Percentiles rank a stretch among this genome's conserved stretches.
phyloP scores from a whole-genome alignment of 2,888 invertebrate species.

The Falcaria lacertinaria region DNA sequence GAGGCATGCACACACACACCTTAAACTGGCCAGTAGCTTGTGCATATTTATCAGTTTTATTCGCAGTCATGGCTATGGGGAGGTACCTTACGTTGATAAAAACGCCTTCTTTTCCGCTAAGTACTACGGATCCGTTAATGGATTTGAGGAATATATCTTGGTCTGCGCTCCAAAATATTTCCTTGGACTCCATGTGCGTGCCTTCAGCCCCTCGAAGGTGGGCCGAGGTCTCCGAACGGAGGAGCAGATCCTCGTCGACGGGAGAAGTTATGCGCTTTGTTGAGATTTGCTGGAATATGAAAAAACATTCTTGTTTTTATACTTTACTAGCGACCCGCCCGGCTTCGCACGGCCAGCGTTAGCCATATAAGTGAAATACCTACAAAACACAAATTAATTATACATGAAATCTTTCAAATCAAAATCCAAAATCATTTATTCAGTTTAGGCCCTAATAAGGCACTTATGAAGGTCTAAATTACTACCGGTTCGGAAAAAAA shows the following conservation, averaged over 20 bases:
- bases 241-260: constrained; percentile 81
- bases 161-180: constrained; percentile 87
- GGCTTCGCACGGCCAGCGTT: too few species aligned
- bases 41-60: constrained; percentile 40
- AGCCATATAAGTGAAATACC: too few species aligned
- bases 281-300: constrained; percentile 73
- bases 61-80: constrained; percentile 80
- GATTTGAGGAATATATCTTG: constrained; percentile 88
- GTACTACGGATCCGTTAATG: constrained; percentile 85
- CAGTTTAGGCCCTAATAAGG: too few species aligned
- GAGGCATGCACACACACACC: constrained; percentile 94
- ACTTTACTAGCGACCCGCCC: too few species aligned
- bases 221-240: constrained; percentile 85
- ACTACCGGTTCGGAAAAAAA: too few species aligned
- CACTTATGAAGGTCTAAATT: too few species aligned
- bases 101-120: constrained; percentile 85
- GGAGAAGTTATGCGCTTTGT: constrained; percentile 88
- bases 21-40: constrained; percentile 84
- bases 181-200: constrained; percentile 84
- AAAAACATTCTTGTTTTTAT: neutral
- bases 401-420: too few species aligned
- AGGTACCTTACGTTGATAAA: constrained; percentile 85
- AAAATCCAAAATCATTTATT: too few species aligned
- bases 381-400: too few species aligned
- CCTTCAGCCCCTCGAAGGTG: constrained; percentile 90